Evolutionary conservation across 2,113 vertebrate genomes (phyloP).

Genomic region (Acanthochromis polyacanthus): DNA sequence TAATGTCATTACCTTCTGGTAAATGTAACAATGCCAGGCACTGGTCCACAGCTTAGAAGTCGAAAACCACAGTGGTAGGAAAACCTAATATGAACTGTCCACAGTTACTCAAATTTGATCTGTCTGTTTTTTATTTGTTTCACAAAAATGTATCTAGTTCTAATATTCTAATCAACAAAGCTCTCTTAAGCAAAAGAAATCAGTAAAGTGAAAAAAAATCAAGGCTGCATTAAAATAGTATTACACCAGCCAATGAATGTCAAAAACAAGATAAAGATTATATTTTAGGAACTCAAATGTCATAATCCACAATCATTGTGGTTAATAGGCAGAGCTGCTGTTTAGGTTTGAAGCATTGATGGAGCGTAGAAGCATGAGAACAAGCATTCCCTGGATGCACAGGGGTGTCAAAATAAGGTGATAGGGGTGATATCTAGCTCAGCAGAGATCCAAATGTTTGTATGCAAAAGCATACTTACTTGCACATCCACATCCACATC

Average conservation of each 20-base stretch:
- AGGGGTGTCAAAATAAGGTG: conserved; percentile 76
- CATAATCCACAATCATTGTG: conserved; percentile 35
- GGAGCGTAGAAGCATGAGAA: conserved; percentile 71
- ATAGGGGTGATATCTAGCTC: conserved; percentile 70
- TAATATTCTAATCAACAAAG: background rate
- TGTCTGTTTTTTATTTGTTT: no score
- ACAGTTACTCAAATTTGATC: no score
- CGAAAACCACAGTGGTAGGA: no score
- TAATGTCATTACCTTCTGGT: no score
- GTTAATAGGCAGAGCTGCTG: conserved; percentile 18
- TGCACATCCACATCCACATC: conserved; percentile 11
- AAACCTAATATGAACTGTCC: no score
- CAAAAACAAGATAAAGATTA: background rate
- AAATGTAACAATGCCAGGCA: no score
- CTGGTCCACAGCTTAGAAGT: no score
- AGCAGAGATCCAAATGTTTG: conserved; percentile 70
- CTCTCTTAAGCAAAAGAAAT: background rate
- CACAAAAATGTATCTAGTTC: no score
- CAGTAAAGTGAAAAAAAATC: background rate
- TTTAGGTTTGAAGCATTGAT: conserved; percentile 70
- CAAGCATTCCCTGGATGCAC: conserved; percentile 73
- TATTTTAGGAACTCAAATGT: conserved; percentile 26
- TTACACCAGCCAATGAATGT: background rate
- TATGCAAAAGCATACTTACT: conserved; percentile 24
- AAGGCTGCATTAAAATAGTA: background rate